Conservation (phyloP, 92 coral and sea anemone genomes). For the Zoanthus sociatus region DNA sequence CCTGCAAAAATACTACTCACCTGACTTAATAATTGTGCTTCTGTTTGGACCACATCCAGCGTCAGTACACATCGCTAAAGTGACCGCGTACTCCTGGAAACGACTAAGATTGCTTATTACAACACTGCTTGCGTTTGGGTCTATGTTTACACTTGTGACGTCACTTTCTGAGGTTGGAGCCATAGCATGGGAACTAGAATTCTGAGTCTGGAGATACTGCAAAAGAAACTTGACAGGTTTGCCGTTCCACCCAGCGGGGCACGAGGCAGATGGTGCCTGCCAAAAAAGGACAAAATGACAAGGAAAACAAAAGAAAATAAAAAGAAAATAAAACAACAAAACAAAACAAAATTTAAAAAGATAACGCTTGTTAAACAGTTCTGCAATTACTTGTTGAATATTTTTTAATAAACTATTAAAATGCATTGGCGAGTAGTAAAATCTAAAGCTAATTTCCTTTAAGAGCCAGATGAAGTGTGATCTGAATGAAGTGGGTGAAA, state of each 20-base stretch:
- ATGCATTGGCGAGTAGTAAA: too few relatives aligned
- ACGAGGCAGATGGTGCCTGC: not conserved
- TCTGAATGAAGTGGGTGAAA: too few relatives aligned
- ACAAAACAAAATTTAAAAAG: too few relatives aligned
- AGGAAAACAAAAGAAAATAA: too few relatives aligned
- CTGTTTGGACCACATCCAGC: slow-evolving; percentile 31
- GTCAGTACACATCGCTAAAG: slow-evolving; percentile 15
- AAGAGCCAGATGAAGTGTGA: too few relatives aligned
- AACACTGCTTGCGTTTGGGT: not conserved
- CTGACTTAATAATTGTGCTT: not conserved
- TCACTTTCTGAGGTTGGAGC: slow-evolving; percentile 3
- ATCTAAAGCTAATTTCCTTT: too few relatives aligned
- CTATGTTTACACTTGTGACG: not conserved
- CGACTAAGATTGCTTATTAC: slow-evolving; percentile 15
- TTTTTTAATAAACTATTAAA: too few relatives aligned
- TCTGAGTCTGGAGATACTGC: not conserved
- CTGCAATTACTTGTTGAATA: too few relatives aligned
- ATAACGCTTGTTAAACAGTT: too few relatives aligned
- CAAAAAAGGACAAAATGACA: too few relatives aligned
- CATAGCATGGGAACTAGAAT: not conserved
- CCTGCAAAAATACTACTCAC: not conserved
- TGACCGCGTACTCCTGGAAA: slow-evolving; percentile 3
- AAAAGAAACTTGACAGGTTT: slow-evolving; percentile 18
- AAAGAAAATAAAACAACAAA: too few relatives aligned
- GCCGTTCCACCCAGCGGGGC: slow-evolving; percentile 24